These are phyloP conservation scores for Chelonoidis abingdonii DNA, from an alignment of 2,113 vertebrate species.

Conservation along the genomic window DNA sequence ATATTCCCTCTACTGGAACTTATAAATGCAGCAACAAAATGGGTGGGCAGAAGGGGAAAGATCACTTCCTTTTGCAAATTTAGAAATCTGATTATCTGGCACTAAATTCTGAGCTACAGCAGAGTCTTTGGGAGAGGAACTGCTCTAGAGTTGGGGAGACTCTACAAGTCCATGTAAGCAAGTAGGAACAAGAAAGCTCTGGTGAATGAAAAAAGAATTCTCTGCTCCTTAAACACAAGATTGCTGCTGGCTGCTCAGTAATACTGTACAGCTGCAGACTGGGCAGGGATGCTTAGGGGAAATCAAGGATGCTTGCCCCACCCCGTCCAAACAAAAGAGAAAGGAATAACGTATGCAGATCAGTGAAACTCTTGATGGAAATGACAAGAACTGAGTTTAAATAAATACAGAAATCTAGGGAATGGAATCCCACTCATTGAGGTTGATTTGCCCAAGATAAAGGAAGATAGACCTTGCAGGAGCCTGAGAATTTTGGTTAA, in stretches of 20 bases:
- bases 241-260: neutral
- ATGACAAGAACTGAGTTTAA: neutral
- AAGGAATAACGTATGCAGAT: neutral
- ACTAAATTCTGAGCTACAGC: neutral
- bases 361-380: rapidly evolving
- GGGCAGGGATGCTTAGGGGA: rapidly evolving
- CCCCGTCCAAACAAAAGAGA: neutral
- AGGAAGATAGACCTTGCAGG: conserved; percentile 25
- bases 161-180: neutral
- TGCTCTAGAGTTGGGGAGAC: neutral
- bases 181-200: neutral
- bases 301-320: rapidly evolving
- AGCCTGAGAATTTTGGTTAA: conserved; percentile 18
- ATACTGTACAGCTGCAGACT: neutral
- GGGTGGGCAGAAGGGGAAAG: neutral
- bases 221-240: neutral
- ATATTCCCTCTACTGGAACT: neutral
- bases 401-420: neutral
- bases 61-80: neutral
- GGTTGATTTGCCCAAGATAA: neutral
- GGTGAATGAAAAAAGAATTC: neutral
- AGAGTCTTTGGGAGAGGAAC: neutral
- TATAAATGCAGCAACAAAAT: neutral
- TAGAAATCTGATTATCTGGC: neutral
- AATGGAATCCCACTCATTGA: conserved; percentile 27